Evolutionary conservation across 2,797 vertebrate species (phyloP), one percentile per base, ranked within the genome.

Genomic region (Melanotaenia nigrans): DNA sequence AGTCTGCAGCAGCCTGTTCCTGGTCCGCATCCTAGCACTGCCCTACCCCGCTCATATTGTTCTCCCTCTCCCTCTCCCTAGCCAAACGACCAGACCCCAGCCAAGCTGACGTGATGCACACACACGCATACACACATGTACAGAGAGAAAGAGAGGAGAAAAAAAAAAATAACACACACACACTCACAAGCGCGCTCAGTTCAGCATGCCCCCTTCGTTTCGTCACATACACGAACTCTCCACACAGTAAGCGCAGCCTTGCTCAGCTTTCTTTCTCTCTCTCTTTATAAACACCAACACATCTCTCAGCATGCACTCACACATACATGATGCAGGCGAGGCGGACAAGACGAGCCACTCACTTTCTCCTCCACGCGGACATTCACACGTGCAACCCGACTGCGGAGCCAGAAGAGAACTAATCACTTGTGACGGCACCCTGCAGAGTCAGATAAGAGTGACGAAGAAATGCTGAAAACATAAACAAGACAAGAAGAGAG

Each of bases 1-100:
- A 95, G 95, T 96, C 94, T 96, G 95, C 84, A 97, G 95, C 92
- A 97, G 96, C 95, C 97, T 96, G 95, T 94, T 96, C 94, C 88
- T 89, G 95, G 86, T 92, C 90, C 90, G 88, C 93, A 93, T 93
- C 91, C 92, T 92, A 93, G 91, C 92, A 95, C 94, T 95, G 95
- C 92, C 93, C 94, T 95, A 95, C 92, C 90, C 84, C 85, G 38
- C 92, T 90, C 91, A 92, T 90, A 90, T 88, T 90, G 88, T 87
- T 88, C 92, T 94, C 93, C 92, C 88, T 90, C 93, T 93, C 92
- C 92, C 87, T 85, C 82, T 83, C 88, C 68, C 85, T 66, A 84
- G 75, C 83, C 85, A 86, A 80, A 75, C 85, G 83, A 83, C 86
- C 78, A 90, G 87, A 90, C 86, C 89, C 79, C 84, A 88, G 90